Evolutionary conservation across 1,140 invertebrate genomes (phyloP), one percentile per base, ranked within the genome.

Genomic region (Paraescarpia echinospica): DNA sequence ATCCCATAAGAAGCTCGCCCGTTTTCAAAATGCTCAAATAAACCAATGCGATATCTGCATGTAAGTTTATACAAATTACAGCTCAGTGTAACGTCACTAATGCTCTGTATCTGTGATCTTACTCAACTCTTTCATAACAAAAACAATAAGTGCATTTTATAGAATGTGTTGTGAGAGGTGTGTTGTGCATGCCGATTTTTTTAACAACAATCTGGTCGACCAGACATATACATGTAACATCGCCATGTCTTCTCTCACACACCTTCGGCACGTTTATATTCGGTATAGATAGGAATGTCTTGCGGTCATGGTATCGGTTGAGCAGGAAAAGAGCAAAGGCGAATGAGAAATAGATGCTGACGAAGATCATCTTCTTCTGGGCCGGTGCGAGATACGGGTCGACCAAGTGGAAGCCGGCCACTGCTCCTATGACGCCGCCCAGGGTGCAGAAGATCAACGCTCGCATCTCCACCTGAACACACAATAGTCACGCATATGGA

Each of bases 311-410:
- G 35, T 33, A 88, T 88, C 88, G 91, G 92, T 95, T 95, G 89
- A 95, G 91, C 9, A 95, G 89, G 48, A 94, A 94, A 6, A 95
- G 92, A 12, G 94, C 94, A 41, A 95, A 92, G 14, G 95, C 95
- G 92, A 95, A 95, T 9, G 95, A 89, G 88, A 94, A 94, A 94
- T 94, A 95, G 35, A 95, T 95, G 9, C 93, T 93, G 35, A 95
- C 95, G 91, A 95, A 95, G 35, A 93, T 77, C 94, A 95, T 95
- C 91, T 95, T 95, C 93, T 95, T 95, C 90, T 94, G 92, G 12
- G 92, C 90, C 88, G 92, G 90, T 14, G 90, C 92, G 77, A 94
- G 92, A 34, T 91, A 48, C 12, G 93, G 93, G 90, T 94, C 94
- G n/a, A 95, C 93, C 34, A 93, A 93, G 35, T 94, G 92, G 41